phyloP scores from a whole-genome alignment of 2,113 vertebrate species.

The Platysteira castanea region DNA sequence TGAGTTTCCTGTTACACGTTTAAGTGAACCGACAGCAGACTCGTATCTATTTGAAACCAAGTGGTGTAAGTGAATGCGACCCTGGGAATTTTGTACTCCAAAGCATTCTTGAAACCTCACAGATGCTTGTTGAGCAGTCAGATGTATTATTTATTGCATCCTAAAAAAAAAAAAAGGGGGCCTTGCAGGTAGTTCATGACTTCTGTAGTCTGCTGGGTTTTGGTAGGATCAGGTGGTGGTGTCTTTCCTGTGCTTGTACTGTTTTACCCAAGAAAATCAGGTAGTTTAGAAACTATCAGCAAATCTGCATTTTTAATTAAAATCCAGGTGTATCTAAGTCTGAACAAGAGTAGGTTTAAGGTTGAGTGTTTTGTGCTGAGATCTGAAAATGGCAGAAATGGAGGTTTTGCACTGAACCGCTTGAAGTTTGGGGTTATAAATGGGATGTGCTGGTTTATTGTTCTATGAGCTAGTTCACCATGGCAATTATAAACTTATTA shows the following conservation, averaged over 20 bases:
- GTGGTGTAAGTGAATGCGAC: neutral
- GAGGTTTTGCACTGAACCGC: constrained; percentile 22
- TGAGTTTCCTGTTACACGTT: constrained; percentile 24
- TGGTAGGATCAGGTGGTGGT: neutral
- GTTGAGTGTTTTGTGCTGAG: constrained; percentile 24
- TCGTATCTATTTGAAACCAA: neutral
- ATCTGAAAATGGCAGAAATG: constrained; percentile 33
- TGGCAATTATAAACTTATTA: neutral
- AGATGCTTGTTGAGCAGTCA: neutral
- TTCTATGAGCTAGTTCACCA: neutral
- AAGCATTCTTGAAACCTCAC: neutral
- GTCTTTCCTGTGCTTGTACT: neutral
- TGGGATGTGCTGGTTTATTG: constrained; percentile 45
- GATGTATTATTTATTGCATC: neutral
- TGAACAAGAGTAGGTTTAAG: neutral
- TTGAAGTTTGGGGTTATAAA: neutral
- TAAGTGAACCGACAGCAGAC: neutral
- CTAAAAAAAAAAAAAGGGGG: neutral
- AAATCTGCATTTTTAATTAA: neutral
- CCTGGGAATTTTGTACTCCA: constrained; percentile 6
- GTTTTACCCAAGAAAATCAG: neutral
- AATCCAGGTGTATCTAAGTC: neutral
- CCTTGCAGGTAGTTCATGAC: neutral
- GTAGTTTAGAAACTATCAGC: neutral
- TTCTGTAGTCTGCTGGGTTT: neutral